Base-by-base conservation (phyloP, 2,888 invertebrate species). In the Toxonevra muliebris region DNA sequence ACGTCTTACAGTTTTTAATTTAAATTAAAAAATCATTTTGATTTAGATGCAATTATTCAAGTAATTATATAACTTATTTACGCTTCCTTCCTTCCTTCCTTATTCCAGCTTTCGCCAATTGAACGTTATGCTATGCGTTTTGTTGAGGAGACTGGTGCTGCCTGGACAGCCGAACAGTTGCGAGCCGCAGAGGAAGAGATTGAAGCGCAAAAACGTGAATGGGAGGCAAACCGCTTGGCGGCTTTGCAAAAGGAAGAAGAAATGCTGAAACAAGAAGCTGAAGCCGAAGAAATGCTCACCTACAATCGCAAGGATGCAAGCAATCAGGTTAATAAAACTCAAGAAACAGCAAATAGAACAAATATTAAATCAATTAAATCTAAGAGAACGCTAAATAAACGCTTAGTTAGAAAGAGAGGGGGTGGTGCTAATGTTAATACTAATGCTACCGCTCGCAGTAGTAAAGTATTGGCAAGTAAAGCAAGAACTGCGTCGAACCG, bases 111-210 rank as follows among this genome's bases (percentile, higher is more conserved):
- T 71, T 93, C 93, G 45, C 95, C 97, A 1, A 92, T 99, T 71
- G 98, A 99, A 86, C 90, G 93, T 65, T 98, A 97, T 86, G 98
- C 98, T 15, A 94, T 98, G 90, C 90, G 91, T 20, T 92, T 95
- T 80, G 92, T 98, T 76, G 98, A 98, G 86, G 90, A 91, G 75
- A 92, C 94, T 66, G 90, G 91, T 19, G 87, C 87, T 1, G 89
- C 89, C n/a, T 91, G 90, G 87, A 91, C 92, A 15, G 93, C 93
- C 0, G 96, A 97, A 79, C 95, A 96, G 78, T 82, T 95, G 48
- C 92, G 92, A 13, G 93, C 92, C 52, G 97, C 96, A 15, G 96
- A 96, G 84, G 93, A 93, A 57, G 94, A 94, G 83, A 90, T 95
- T 61, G 94, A 94, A 80, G 89, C 91, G 61, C 92, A 93, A 83